These are phyloP conservation scores for Diphyllodes magnificus DNA, from an alignment of 2,113 vertebrate genomes.

Conservation along the genomic window DNA sequence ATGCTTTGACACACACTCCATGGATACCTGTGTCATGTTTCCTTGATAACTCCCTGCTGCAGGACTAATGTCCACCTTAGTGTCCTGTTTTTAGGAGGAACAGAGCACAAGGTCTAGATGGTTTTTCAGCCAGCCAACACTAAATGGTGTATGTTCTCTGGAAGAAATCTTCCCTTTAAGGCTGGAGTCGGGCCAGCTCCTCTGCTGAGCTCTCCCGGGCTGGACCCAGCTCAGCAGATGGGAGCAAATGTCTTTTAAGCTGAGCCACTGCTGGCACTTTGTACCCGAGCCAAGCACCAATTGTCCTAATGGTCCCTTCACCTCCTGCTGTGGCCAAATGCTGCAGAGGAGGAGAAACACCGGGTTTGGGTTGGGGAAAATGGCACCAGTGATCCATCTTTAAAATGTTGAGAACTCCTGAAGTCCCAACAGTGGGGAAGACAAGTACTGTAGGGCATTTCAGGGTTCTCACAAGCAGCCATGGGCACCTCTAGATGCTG, in stretches of 20 bases:
- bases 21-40: not conserved
- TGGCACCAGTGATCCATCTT: not conserved
- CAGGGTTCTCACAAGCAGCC: not conserved
- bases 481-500: fast-evolving
- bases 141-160: not conserved
- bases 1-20: not conserved
- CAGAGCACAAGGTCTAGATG: fast-evolving
- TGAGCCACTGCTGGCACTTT: not conserved
- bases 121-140: not conserved
- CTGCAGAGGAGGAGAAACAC: not conserved
- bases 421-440: not conserved
- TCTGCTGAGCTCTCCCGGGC: not conserved
- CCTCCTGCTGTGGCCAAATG: not conserved
- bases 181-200: not conserved
- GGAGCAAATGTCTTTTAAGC: not conserved
- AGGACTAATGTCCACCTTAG: not conserved
- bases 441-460: not conserved
- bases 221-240: not conserved
- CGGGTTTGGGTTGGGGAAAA: fast-evolving
- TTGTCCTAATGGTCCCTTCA: not conserved
- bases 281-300: not conserved
- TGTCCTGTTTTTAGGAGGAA: not conserved
- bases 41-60: not conserved
- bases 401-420: not conserved
- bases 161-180: not conserved